Conservation (phyloP, 2,888 invertebrate species). For the Brachycybe producta region DNA sequence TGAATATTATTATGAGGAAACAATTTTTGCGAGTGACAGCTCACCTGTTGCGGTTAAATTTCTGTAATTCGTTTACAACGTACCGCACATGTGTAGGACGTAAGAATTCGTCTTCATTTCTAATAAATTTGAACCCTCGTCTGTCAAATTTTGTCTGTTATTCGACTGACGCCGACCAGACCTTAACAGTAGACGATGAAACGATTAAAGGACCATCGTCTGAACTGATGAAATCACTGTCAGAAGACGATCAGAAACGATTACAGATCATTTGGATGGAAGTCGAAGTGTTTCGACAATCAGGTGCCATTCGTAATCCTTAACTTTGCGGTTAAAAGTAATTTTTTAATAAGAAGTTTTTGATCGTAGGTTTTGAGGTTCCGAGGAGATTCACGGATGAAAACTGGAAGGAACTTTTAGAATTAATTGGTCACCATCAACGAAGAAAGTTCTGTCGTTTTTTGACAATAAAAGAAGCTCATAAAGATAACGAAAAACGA, state of each 20-base stretch:
- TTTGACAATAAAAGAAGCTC: not conserved
- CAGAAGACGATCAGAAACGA: not conserved
- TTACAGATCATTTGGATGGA: slow-evolving; percentile 4
- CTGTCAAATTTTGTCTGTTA: too few relatives aligned
- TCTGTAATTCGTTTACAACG: too few relatives aligned
- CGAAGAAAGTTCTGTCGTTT: slow-evolving; percentile 1
- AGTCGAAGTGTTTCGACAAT: slow-evolving; percentile 2
- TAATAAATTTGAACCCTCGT: too few relatives aligned
- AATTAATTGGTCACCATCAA: not conserved
- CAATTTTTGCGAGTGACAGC: too few relatives aligned
- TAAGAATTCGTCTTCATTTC: too few relatives aligned
- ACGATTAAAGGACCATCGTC: not conserved
- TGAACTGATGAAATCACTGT: not conserved
- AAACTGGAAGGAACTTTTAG: slow-evolving; percentile 2
- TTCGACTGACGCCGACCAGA: too few relatives aligned
- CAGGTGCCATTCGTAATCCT: not conserved
- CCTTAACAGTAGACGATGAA: not conserved
- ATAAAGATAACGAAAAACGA: not conserved
- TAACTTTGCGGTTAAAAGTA: too few relatives aligned
- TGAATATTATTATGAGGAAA: too few relatives aligned
- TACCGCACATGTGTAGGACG: too few relatives aligned
- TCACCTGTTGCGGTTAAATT: too few relatives aligned
- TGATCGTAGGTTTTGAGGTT: not conserved
- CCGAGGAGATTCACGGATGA: not conserved
- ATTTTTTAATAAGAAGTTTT: too few relatives aligned